Conservation (phyloP, 2,888 invertebrate genomes). For the Gortyna flavago region DNA sequence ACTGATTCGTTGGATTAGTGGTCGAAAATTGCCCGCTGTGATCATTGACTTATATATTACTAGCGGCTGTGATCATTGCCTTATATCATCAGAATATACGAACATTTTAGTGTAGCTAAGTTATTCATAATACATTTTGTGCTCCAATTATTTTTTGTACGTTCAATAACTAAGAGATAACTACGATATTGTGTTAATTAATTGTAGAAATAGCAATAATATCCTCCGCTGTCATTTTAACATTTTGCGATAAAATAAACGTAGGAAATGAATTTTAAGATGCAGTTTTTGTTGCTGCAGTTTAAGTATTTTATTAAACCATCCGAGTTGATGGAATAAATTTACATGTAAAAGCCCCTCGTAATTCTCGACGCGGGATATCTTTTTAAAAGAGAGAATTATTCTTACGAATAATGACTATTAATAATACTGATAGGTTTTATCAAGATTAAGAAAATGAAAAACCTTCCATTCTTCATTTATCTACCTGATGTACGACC, state of each 20-base stretch:
- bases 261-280: constrained; percentile 35
- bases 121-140: neutral
- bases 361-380: constrained; percentile 51
- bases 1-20: neutral
- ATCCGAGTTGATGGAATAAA: constrained; percentile 65
- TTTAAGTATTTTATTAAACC: constrained; percentile 55
- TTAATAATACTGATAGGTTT: constrained; percentile 65
- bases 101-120: neutral
- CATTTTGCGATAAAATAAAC: constrained; percentile 16
- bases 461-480: constrained; percentile 57
- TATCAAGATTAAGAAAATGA: constrained; percentile 64
- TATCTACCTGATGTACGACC: constrained; percentile 55
- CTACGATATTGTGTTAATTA: neutral
- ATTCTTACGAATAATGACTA: constrained; percentile 57
- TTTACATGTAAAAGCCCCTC: constrained; percentile 59
- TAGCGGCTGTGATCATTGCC: too few species aligned
- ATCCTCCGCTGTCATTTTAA: constrained; percentile 7
- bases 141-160: neutral
- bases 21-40: neutral
- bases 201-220: constrained; percentile 1
- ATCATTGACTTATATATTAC: too few species aligned
- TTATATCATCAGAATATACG: too few species aligned
- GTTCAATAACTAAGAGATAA: neutral
- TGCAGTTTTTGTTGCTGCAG: constrained; percentile 57
- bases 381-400: constrained; percentile 57